Evolutionary conservation across 2,113 vertebrate species (phyloP).

Genomic region (Isichthys henryi): DNA sequence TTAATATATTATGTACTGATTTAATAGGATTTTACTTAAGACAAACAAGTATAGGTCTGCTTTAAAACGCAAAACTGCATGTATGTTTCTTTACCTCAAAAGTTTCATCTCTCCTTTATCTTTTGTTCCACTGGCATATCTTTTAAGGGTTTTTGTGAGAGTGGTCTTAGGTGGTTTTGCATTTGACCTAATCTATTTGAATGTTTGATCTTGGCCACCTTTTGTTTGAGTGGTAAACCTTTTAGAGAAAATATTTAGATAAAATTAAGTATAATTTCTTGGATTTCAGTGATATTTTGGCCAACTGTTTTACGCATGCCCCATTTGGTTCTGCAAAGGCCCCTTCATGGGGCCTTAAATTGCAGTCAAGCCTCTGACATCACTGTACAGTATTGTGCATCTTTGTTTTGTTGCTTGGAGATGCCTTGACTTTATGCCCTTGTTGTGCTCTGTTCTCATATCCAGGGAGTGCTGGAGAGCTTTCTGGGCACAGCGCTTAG

Average conservation of each 20-base stretch:
- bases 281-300: background rate
- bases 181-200: background rate
- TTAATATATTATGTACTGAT: background rate
- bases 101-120: background rate
- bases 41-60: background rate
- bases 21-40: background rate
- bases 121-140: background rate
- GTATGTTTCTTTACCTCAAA: background rate
- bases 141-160: background rate
- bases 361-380: background rate
- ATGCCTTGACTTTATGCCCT: background rate
- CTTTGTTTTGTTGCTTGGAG: background rate
- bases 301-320: background rate
- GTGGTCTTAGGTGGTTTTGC: background rate
- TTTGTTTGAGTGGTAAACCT: background rate
- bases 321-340: background rate
- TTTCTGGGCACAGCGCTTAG: conserved; percentile 89
- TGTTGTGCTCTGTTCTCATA: conserved; percentile 20
- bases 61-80: background rate
- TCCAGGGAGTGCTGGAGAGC: conserved; percentile 90
- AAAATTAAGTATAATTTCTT: background rate
- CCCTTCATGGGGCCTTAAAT: background rate
- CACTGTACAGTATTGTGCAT: background rate
- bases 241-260: background rate
- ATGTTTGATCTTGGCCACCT: background rate